Conservation (phyloP, 2,797 vertebrate genomes). For the Momotus momota region DNA sequence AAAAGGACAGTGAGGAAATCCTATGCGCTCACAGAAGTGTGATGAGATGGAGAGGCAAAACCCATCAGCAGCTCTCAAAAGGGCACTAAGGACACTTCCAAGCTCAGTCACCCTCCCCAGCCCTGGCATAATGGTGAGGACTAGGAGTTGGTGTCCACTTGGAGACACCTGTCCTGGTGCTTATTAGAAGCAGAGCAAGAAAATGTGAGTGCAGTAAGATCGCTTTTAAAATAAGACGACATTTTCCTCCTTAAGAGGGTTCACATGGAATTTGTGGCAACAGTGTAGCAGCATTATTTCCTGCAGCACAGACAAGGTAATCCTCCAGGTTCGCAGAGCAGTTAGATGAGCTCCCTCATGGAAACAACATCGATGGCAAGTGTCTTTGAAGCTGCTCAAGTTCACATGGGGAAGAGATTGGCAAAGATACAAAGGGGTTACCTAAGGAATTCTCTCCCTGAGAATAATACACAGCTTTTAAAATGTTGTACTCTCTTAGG, state of each 20-base stretch:
- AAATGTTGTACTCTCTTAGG: background rate
- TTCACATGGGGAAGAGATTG: background rate
- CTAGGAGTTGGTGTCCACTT: background rate
- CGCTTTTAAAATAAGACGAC: background rate
- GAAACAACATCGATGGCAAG: background rate
- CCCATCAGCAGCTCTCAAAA: background rate
- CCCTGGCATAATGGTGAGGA: background rate
- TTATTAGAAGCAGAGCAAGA: background rate
- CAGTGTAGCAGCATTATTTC: background rate
- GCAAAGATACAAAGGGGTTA: background rate
- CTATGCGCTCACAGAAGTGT: background rate
- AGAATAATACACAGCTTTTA: background rate
- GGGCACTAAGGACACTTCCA: background rate
- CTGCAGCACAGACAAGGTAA: background rate
- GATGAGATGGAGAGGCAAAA: background rate
- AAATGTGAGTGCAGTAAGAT: background rate
- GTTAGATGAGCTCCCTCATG: background rate
- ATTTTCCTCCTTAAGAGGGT: background rate
- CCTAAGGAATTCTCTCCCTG: background rate
- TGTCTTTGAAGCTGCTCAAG: background rate
- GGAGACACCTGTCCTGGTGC: background rate
- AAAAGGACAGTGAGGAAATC: background rate
- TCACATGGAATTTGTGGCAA: background rate
- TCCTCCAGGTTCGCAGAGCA: background rate
- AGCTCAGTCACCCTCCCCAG: fast-evolving